phyloP scores from a whole-genome alignment of 2,797 vertebrate genomes.

The Emydoidea blandingii region DNA sequence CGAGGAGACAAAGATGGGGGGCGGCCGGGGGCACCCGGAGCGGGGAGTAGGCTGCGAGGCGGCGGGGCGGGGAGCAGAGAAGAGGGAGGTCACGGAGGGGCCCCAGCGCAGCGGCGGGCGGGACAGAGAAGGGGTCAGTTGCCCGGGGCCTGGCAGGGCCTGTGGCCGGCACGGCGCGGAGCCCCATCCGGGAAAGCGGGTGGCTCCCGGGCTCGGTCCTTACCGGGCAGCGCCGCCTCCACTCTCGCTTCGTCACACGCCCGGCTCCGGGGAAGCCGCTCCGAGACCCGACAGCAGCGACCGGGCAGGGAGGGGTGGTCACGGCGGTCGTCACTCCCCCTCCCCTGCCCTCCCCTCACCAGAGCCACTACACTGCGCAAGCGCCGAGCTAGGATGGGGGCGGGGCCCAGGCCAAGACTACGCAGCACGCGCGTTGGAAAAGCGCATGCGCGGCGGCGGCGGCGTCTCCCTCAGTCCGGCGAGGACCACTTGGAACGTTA shows the following conservation, averaged over 20 bases:
- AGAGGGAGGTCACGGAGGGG: neutral
- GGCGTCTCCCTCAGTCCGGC: accelerated
- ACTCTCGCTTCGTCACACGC: neutral
- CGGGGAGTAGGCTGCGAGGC: neutral
- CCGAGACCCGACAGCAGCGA: neutral
- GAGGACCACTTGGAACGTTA: too few species aligned
- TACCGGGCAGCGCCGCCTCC: constrained; percentile 30
- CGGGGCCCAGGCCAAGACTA: neutral
- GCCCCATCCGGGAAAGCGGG: neutral
- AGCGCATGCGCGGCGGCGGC: too few species aligned
- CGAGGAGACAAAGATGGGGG: neutral
- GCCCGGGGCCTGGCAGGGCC: neutral
- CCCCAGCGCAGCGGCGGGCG: neutral
- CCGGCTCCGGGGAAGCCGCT: neutral
- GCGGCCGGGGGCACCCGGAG: neutral
- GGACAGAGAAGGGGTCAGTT: neutral
- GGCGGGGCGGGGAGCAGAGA: neutral
- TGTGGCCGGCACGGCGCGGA: neutral
- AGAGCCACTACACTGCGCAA: neutral
- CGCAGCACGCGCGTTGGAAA: neutral
- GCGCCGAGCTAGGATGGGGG: neutral
- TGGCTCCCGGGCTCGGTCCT: neutral
- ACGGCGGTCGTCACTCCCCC: neutral
- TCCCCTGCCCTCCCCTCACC: neutral
- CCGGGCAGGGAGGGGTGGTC: neutral